phyloP scores from a whole-genome alignment of 2,888 invertebrate genomes.

The Eristalinus aeneus region DNA sequence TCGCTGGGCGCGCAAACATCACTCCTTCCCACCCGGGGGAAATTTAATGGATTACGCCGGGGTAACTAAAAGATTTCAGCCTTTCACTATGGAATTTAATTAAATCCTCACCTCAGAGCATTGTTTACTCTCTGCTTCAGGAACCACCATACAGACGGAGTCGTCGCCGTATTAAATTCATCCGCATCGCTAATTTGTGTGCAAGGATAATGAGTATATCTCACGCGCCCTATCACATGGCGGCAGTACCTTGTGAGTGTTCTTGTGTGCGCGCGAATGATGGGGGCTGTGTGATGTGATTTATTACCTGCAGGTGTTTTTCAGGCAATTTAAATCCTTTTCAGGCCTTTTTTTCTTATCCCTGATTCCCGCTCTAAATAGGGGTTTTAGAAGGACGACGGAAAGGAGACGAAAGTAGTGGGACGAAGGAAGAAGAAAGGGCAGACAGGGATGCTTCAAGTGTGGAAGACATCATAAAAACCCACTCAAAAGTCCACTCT shows the following conservation, averaged over 20 bases:
- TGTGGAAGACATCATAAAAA: conserved; percentile 44
- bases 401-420: neutral
- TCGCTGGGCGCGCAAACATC: neutral
- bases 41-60: conserved; percentile 45
- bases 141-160: neutral
- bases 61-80: conserved; percentile 37
- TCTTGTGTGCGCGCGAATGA: neutral
- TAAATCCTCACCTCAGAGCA: conserved; percentile 44
- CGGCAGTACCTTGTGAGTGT: neutral
- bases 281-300: conserved; percentile 14
- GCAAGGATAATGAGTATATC: conserved; percentile 45
- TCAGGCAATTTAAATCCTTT: conserved; percentile 41
- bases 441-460: neutral
- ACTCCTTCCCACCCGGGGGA: neutral
- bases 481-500: conserved; percentile 63
- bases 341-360: neutral
- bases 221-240: conserved; percentile 1
- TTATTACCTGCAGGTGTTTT: conserved; percentile 45
- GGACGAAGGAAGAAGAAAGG: neutral
- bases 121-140: neutral
- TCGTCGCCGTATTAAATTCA: conserved; percentile 35
- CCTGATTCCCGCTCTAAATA: neutral
- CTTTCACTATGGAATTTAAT: conserved; percentile 58
- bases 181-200: conserved; percentile 63
- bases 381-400: neutral